Evolutionary conservation across 2,113 vertebrate species (phyloP).

Genomic region (Micromys minutus): DNA sequence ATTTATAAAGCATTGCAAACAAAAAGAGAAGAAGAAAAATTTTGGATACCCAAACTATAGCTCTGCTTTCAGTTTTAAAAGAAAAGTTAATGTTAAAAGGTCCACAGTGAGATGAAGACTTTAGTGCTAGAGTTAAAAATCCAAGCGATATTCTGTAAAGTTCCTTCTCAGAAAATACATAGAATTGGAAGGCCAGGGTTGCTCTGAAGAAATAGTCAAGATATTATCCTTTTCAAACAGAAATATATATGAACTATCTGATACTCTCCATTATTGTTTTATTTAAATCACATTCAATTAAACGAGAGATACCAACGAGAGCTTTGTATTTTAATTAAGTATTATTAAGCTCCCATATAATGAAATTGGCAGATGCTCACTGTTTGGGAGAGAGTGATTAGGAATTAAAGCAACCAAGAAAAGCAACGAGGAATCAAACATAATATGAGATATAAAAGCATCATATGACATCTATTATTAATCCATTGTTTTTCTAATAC

Average conservation of each 20-base stretch:
- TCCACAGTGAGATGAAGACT: slow-evolving; percentile 59
- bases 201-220: slow-evolving; percentile 63
- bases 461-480: slow-evolving; percentile 80
- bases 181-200: slow-evolving; percentile 70
- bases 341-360: slow-evolving; percentile 83
- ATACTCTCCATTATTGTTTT: slow-evolving; percentile 81
- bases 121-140: slow-evolving; percentile 30
- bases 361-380: slow-evolving; percentile 79
- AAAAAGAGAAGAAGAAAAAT: slow-evolving; percentile 71
- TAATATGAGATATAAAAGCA: slow-evolving; percentile 80
- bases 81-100: slow-evolving; percentile 74
- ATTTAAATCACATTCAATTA: slow-evolving; percentile 83
- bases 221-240: slow-evolving; percentile 71
- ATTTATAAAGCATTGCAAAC: slow-evolving; percentile 80
- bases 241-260: slow-evolving; percentile 80
- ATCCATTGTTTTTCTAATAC: slow-evolving; percentile 82
- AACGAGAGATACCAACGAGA: slow-evolving; percentile 76
- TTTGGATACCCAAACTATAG: slow-evolving; percentile 74
- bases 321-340: slow-evolving; percentile 84
- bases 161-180: slow-evolving; percentile 58
- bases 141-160: slow-evolving; percentile 50
- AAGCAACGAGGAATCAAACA: slow-evolving; percentile 77
- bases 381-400: slow-evolving; percentile 80
- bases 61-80: slow-evolving; percentile 73
- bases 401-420: slow-evolving; percentile 79